Evolutionary conservation across 2,888 invertebrate species (phyloP).

Genomic region (Zhuqinia jingwanae): DNA sequence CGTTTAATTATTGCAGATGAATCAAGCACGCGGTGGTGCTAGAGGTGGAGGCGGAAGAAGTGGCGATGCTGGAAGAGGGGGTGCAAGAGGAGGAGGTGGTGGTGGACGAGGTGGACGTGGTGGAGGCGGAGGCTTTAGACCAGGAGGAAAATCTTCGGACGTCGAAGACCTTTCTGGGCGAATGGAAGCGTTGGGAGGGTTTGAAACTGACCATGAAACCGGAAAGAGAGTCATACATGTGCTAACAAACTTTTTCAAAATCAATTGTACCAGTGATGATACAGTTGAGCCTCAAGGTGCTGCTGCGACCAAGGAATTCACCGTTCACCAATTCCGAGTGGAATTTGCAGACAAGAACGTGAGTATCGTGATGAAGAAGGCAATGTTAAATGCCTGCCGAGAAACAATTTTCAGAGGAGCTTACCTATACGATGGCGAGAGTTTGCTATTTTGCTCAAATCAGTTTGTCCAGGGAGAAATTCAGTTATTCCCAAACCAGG

Average conservation of each 20-base stretch:
- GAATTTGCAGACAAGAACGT: neutral
- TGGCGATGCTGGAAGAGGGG: too few species aligned
- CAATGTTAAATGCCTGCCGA: neutral
- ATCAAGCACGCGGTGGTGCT: too few species aligned
- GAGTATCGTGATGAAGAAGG: neutral
- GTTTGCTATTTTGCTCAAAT: slow-evolving; percentile 20
- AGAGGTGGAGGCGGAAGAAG: too few species aligned
- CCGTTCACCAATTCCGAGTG: slow-evolving; percentile 4
- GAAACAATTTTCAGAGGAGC: neutral
- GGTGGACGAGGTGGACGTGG: too few species aligned
- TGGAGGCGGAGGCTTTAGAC: too few species aligned
- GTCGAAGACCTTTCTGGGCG: neutral
- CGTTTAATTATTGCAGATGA: too few species aligned
- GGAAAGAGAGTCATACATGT: neutral
- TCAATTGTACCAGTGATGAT: too few species aligned
- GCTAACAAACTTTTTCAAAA: neutral
- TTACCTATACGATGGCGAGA: neutral
- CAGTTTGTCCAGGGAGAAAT: neutral
- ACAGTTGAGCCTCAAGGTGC: neutral
- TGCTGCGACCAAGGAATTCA: neutral
- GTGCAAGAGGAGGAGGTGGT: too few species aligned
- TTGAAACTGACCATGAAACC: neutral
- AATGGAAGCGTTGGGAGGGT: neutral
- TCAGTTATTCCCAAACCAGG: neutral
- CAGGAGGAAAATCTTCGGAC: too few species aligned